A percentile compares a stretch with the other conserved stretches of the same genome.
These are phyloP conservation scores for Hirtodrosophila histrioides DNA, from an alignment of 2,888 invertebrate species.

Conservation along the genomic window DNA sequence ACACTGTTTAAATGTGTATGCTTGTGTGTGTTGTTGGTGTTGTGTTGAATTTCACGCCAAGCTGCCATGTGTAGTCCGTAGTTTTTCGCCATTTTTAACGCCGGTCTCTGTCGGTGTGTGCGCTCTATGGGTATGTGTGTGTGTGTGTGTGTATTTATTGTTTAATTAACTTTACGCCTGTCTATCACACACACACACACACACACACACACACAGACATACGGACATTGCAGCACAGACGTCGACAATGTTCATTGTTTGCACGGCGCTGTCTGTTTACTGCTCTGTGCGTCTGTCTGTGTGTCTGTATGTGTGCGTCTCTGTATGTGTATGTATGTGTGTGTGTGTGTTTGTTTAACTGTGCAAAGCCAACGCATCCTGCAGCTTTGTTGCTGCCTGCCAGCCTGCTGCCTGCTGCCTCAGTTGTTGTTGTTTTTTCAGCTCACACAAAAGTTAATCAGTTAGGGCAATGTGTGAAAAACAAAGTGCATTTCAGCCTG, in stretches of 20 bases:
- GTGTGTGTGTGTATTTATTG: slow-evolving; percentile 54
- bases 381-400: slow-evolving; percentile 22
- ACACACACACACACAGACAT: slow-evolving; percentile 12
- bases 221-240: slow-evolving; percentile 25
- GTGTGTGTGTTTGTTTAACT: slow-evolving; percentile 34
- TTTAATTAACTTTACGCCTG: slow-evolving; percentile 79
- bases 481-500: slow-evolving; percentile 76
- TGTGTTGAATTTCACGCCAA: slow-evolving; percentile 80
- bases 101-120: slow-evolving; percentile 37
- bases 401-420: background rate
- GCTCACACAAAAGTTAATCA: slow-evolving; percentile 80
- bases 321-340: slow-evolving; percentile 13
- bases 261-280: slow-evolving; percentile 45
- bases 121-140: slow-evolving; percentile 6
- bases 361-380: slow-evolving; percentile 63
- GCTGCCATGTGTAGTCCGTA: slow-evolving; percentile 78
- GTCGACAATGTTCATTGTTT: slow-evolving; percentile 45
- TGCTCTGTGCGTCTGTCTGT: slow-evolving; percentile 16
- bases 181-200: slow-evolving; percentile 68
- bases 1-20: slow-evolving; percentile 3
- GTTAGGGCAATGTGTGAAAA: slow-evolving; percentile 81
- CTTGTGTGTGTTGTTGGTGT: slow-evolving; percentile 45
- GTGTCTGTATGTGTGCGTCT: slow-evolving; percentile 33
- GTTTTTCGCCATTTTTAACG: slow-evolving; percentile 77
- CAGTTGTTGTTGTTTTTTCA: slow-evolving; percentile 55